A percentile compares a stretch with the other conserved stretches of the same genome.
Evolutionary conservation across 2,888 invertebrate species (phyloP).

Genomic region (Mythimna lalbum): DNA sequence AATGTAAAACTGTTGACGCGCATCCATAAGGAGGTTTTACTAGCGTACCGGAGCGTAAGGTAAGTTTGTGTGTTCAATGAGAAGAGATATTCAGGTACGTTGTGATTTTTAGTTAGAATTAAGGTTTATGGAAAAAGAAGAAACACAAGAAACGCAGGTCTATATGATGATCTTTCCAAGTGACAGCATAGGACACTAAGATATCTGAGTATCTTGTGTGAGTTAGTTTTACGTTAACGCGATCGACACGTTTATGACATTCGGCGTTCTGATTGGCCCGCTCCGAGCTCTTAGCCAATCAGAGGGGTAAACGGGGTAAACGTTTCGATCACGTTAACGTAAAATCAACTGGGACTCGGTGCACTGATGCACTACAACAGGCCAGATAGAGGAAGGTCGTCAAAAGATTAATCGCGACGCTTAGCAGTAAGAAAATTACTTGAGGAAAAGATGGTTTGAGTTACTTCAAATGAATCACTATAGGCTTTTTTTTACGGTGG

Average conservation of each 20-base stretch:
- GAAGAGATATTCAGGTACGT: background rate
- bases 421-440: background rate
- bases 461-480: background rate
- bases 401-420: background rate
- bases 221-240: too few species aligned
- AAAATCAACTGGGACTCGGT: too few species aligned
- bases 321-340: too few species aligned
- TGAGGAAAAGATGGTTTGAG: background rate
- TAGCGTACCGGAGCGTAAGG: background rate
- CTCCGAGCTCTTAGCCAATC: too few species aligned
- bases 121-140: background rate
- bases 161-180: background rate
- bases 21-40: constrained; percentile 54
- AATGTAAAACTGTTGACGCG: constrained; percentile 60
- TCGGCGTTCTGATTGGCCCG: too few species aligned
- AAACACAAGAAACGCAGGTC: background rate
- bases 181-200: background rate
- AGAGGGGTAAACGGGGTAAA: too few species aligned
- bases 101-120: background rate
- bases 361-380: too few species aligned
- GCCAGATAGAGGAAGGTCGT: background rate
- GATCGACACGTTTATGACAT: too few species aligned
- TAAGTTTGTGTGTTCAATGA: background rate
- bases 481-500: too few species aligned
- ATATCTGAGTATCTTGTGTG: too few species aligned